Evolutionary conservation across 1,140 invertebrate species (phyloP).

Genomic region (Oedothorax gibbosus): DNA sequence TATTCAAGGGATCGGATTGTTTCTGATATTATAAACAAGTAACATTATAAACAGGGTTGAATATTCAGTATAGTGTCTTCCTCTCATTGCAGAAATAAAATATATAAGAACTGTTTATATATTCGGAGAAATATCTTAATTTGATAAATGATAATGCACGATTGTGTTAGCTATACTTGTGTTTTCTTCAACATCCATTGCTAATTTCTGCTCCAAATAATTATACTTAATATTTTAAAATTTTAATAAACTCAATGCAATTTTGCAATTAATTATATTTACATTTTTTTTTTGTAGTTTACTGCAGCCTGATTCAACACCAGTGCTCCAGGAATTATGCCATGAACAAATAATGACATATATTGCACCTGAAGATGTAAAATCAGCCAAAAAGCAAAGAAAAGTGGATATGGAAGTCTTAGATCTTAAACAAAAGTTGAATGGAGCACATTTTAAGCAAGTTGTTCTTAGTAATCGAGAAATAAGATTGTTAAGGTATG

Average conservation of each 20-base stretch:
- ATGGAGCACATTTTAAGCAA: constrained; percentile 74
- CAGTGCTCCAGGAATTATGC: constrained; percentile 84
- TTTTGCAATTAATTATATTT: background rate
- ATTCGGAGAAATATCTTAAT: no score
- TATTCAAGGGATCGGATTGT: no score
- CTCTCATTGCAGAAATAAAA: no score
- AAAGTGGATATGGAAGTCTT: constrained; percentile 90
- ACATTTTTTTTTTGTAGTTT: constrained; percentile 15
- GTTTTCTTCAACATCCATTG: no score
- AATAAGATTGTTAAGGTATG: constrained; percentile 84
- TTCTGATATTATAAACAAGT: no score
- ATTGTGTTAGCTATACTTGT: no score
- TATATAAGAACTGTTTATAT: no score
- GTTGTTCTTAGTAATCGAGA: constrained; percentile 92
- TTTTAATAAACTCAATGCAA: background rate
- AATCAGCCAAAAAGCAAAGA: constrained; percentile 84
- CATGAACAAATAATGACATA: constrained; percentile 89
- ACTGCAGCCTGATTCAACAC: constrained; percentile 77
- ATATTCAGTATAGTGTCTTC: no score
- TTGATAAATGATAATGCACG: no score
- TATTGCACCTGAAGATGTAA: constrained; percentile 86
- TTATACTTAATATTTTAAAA: background rate
- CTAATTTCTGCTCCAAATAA: background rate
- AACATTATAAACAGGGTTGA: no score
- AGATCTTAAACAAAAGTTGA: constrained; percentile 84